These are phyloP conservation scores for Microcebus lehilahytsara DNA, from an alignment of 2,113 vertebrate genomes.

Conservation along the genomic window DNA sequence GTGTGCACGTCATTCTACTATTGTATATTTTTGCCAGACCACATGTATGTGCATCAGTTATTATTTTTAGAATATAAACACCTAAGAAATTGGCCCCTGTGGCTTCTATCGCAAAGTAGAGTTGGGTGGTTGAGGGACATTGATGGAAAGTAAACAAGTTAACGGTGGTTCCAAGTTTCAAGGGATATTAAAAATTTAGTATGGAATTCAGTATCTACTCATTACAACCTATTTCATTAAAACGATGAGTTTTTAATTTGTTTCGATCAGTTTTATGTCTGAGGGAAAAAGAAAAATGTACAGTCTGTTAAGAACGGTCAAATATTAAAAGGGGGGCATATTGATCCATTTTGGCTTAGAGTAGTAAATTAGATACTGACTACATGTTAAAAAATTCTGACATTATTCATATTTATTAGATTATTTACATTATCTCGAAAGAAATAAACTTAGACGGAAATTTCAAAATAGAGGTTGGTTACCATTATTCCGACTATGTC, in stretches of 20 bases:
- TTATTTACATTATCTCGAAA: neutral
- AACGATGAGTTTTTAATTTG: neutral
- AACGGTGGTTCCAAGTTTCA: neutral
- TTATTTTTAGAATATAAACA: neutral
- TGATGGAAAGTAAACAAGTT: neutral
- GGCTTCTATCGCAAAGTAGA: neutral
- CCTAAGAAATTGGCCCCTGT: neutral
- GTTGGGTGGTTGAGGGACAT: neutral
- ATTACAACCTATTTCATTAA: neutral
- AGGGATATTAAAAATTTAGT: neutral
- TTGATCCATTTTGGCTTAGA: neutral
- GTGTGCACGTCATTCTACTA: neutral
- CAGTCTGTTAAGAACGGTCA: neutral
- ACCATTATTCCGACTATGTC: neutral
- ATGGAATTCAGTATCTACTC: neutral
- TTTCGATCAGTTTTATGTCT: neutral
- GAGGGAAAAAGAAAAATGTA: neutral
- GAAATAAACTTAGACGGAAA: neutral
- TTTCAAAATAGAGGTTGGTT: neutral
- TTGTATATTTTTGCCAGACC: neutral
- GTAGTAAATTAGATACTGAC: neutral
- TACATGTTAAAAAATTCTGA: neutral
- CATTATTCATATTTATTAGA: neutral
- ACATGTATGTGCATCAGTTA: neutral
- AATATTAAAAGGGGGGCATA: neutral